Conservation (phyloP, 2,888 invertebrate genomes). For the Pollenia amentaria region DNA sequence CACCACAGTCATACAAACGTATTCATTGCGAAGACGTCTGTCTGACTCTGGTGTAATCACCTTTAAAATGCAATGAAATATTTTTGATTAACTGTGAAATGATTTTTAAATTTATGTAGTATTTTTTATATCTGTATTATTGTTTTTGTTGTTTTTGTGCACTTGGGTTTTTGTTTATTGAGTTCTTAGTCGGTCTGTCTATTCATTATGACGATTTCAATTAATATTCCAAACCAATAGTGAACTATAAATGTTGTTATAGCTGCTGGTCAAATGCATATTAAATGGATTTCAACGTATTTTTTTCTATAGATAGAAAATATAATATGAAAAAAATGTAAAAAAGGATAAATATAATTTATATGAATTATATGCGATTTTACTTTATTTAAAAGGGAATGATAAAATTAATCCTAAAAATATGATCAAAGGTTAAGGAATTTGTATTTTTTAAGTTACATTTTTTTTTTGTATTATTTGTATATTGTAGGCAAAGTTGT, state of each 20-base stretch:
- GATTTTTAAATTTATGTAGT: conserved; percentile 54
- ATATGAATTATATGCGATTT: too few species aligned
- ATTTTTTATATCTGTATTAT: conserved; percentile 25
- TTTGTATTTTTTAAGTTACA: too few species aligned
- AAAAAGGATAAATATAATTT: too few species aligned
- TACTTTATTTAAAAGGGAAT: too few species aligned
- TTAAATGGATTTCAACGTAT: conserved; percentile 31
- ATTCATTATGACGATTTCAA: conserved; percentile 43
- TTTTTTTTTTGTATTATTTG: too few species aligned
- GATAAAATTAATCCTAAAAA: too few species aligned
- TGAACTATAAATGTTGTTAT: conserved; percentile 66
- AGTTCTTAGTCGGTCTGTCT: conserved; percentile 46
- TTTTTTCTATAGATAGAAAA: neutral
- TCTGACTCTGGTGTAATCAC: conserved; percentile 80
- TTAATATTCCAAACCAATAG: conserved; percentile 64
- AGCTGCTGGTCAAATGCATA: conserved; percentile 69
- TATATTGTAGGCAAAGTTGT: too few species aligned
- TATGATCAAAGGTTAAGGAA: too few species aligned
- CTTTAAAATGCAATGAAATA: conserved; percentile 78
- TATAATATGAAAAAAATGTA: too few species aligned
- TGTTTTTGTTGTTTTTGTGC: conserved; percentile 24
- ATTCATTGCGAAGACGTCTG: conserved; percentile 25
- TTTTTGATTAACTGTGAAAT: conserved; percentile 72
- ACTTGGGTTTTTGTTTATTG: conserved; percentile 34
- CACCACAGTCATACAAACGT: neutral